phyloP scores from a whole-genome alignment of 2,888 invertebrate species.

The Maniola hyperantus region DNA sequence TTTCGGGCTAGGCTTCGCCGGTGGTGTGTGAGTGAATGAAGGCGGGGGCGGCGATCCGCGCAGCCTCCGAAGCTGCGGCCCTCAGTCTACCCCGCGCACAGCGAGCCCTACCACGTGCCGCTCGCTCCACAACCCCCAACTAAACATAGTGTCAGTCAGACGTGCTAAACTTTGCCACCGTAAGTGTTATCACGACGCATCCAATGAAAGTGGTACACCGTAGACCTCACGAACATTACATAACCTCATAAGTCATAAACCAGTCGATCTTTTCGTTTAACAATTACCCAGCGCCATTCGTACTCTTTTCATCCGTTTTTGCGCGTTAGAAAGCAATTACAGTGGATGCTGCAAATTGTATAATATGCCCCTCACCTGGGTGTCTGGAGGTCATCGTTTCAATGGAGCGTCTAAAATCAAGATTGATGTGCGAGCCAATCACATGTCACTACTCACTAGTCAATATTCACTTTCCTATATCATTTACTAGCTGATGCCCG shows the following conservation, averaged over 20 bases:
- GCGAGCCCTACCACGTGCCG: constrained; percentile 63
- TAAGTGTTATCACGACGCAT: constrained; percentile 55
- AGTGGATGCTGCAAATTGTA: constrained; percentile 47
- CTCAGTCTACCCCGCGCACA: constrained; percentile 73
- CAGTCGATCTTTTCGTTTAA: constrained; percentile 59
- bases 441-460: constrained; percentile 47
- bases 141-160: constrained; percentile 63
- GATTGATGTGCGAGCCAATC: constrained; percentile 60
- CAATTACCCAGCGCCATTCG: constrained; percentile 42
- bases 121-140: constrained; percentile 52
- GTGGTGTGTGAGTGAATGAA: constrained; percentile 73
- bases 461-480: constrained; percentile 24
- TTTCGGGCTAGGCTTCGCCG: constrained; percentile 66
- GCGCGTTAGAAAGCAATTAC: constrained; percentile 60
- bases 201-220: constrained; percentile 20
- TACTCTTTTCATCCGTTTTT: constrained; percentile 50
- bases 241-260: constrained; percentile 9
- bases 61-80: constrained; percentile 72
- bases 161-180: constrained; percentile 62
- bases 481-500: constrained; percentile 2
- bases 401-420: constrained; percentile 46
- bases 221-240: background rate
- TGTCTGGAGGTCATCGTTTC: constrained; percentile 71
- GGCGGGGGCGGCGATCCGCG: constrained; percentile 73
- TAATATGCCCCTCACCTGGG: constrained; percentile 63